Percentiles rank a stretch among this genome's conserved stretches.
These are phyloP conservation scores for Glaucomys volans DNA, from an alignment of 2,113 vertebrate species.

Conservation along the genomic window DNA sequence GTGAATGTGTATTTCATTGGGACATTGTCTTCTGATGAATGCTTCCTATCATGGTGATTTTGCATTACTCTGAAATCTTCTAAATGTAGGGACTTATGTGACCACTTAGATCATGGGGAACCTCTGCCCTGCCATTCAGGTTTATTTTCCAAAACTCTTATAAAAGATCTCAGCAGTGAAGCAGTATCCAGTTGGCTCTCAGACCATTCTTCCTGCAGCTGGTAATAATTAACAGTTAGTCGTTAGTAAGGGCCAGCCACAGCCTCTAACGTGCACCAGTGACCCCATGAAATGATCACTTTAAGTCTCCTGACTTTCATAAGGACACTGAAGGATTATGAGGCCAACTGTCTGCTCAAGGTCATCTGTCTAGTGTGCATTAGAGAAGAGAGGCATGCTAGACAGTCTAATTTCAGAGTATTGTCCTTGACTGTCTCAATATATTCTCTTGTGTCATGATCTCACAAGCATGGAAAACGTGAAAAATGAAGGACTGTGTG, in stretches of 20 bases:
- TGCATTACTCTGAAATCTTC: neutral
- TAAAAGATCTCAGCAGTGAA: neutral
- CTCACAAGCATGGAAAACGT: neutral
- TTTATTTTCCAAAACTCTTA: neutral
- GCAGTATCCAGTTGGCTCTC: neutral
- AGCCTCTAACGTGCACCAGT: neutral
- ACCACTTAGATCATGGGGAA: neutral
- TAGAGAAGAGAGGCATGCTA: neutral
- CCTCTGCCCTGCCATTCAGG: neutral
- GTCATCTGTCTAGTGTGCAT: neutral
- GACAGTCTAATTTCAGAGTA: neutral
- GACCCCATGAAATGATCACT: accelerated
- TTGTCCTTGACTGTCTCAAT: neutral
- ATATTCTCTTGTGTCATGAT: neutral
- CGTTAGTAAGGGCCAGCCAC: neutral
- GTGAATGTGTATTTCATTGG: accelerated
- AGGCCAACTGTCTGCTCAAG: neutral
- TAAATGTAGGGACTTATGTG: too few relatives aligned
- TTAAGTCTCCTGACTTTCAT: neutral
- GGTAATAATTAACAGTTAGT: neutral
- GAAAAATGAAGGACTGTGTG: neutral
- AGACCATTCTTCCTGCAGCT: too few relatives aligned
- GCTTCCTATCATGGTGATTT: neutral
- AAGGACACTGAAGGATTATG: neutral
- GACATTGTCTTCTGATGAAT: neutral